Percentiles rank a stretch among this genome's conserved stretches.
phyloP scores from a whole-genome alignment of 2,113 vertebrate species.

The Uria lomvia region DNA sequence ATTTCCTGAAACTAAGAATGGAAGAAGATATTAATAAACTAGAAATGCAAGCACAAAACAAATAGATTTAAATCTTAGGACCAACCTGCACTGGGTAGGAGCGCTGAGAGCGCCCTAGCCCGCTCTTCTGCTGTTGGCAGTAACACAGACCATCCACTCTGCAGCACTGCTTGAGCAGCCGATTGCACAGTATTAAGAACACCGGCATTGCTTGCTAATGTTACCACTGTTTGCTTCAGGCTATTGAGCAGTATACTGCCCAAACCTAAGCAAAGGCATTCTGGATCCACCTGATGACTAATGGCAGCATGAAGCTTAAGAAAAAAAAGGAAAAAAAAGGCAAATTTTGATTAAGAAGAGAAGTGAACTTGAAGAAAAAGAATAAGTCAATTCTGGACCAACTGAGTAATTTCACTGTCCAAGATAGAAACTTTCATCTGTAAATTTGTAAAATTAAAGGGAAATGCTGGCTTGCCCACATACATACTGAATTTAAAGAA shows the following conservation, averaged over 20 bases:
- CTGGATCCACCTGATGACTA: slow-evolving; percentile 94
- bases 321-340: not conserved
- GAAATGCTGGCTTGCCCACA: not conserved
- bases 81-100: slow-evolving; percentile 90
- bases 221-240: slow-evolving; percentile 94
- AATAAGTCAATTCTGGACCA: not conserved
- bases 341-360: not conserved
- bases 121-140: slow-evolving; percentile 95
- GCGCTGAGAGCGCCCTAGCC: slow-evolving; percentile 90
- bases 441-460: not conserved
- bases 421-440: not conserved
- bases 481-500: not conserved
- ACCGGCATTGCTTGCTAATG: slow-evolving; percentile 91
- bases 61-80: not conserved
- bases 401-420: not conserved
- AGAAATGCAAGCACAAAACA: not conserved
- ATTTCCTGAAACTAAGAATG: slow-evolving; percentile 84
- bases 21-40: not conserved
- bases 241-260: slow-evolving; percentile 92
- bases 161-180: slow-evolving; percentile 92
- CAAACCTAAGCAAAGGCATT: slow-evolving; percentile 89
- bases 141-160: slow-evolving; percentile 96
- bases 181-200: slow-evolving; percentile 92
- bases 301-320: slow-evolving; percentile 93
- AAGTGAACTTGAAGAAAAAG: not conserved